Evolutionary conservation across 2,113 vertebrate genomes (phyloP), one percentile per base, ranked within the genome.

Genomic region (Mastomys coucha): DNA sequence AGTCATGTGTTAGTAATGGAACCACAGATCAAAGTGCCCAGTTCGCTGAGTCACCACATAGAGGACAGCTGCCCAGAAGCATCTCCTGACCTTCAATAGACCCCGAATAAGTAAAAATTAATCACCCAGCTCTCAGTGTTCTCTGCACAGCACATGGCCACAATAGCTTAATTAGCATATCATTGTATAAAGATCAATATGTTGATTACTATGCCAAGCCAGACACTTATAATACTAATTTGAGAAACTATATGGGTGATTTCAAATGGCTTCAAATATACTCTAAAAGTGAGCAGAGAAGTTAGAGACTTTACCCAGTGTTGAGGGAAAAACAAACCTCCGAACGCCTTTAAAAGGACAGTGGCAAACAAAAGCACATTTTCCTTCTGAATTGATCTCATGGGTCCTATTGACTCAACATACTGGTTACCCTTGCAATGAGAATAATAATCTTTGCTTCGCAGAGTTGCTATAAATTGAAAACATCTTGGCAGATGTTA

Each of bases 401-500:
- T 58, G 92, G 91, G 87, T 69, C 87, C 53, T 93, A 28, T 89
- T 94, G 90, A 82, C 31, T 60, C 72, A 82, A 65, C 36, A 60
- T 33, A 42, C 4, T 80, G 67, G 70, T 91, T 91, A 88, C 6
- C 33, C n/a, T 88, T 86, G 49, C 49, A 70, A 24, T 58, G 70
- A 85, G 88, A 94, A 87, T 94, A 87, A 90, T 84, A 88, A 88
- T 53, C 63, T 88, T 77, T 60, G 20, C 56, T 42, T 97, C 36
- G 19, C 1, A 91, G 88, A 93, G 84, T 80, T 75, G 51, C 31
- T 82, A 19, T 81, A 88, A 96, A 94, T 75, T 78, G 89, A 78
- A 93, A 90, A 92, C 86, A 95, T 89, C 86, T 77, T 93, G 77
- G 93, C 73, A 42, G 85, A 69, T 73, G 58, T 84, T 75, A 96